phyloP scores from a whole-genome alignment of 2,888 invertebrate species.

The Pyrrhia umbra region DNA sequence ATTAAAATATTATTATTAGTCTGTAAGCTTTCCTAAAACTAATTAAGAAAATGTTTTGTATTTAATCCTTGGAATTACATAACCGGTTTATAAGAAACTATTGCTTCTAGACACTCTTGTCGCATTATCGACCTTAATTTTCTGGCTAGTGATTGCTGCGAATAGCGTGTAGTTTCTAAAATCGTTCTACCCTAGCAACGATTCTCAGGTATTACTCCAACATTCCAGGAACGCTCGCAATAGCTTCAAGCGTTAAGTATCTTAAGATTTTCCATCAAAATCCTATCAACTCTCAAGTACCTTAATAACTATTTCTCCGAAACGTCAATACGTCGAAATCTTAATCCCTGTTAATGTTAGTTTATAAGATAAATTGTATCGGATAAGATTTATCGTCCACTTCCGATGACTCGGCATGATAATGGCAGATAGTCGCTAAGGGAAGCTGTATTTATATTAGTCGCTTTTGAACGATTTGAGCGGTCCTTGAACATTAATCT shows the following conservation, averaged over 20 bases:
- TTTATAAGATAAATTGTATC: conserved; percentile 56
- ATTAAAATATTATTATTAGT: no score
- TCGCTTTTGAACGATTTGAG: conserved; percentile 19
- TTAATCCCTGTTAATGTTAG: conserved; percentile 51
- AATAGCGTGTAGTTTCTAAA: no score
- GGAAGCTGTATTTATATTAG: conserved; percentile 41
- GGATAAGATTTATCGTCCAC: conserved; percentile 76
- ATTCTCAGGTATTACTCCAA: background rate
- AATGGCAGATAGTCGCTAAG: conserved; percentile 56
- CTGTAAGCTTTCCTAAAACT: no score
- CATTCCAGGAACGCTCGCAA: background rate
- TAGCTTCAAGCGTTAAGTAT: background rate
- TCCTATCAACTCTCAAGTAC: background rate
- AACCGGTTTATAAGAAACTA: conserved; percentile 13
- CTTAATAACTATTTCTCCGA: conserved; percentile 12
- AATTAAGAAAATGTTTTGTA: no score
- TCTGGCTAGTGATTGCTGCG: conserved; percentile 15
- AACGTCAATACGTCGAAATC: conserved; percentile 35
- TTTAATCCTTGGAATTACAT: background rate
- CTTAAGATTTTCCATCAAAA: conserved; percentile 1
- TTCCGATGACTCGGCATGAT: conserved; percentile 79
- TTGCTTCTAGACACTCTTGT: conserved; percentile 13
- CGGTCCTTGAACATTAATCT: conserved; percentile 37
- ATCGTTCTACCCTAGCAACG: background rate
- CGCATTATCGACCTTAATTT: conserved; percentile 14